Percentiles rank a stretch among this genome's conserved stretches.
These are phyloP conservation scores for Tricholaema leucomelas DNA, from an alignment of 2,113 vertebrate species.

Conservation along the genomic window DNA sequence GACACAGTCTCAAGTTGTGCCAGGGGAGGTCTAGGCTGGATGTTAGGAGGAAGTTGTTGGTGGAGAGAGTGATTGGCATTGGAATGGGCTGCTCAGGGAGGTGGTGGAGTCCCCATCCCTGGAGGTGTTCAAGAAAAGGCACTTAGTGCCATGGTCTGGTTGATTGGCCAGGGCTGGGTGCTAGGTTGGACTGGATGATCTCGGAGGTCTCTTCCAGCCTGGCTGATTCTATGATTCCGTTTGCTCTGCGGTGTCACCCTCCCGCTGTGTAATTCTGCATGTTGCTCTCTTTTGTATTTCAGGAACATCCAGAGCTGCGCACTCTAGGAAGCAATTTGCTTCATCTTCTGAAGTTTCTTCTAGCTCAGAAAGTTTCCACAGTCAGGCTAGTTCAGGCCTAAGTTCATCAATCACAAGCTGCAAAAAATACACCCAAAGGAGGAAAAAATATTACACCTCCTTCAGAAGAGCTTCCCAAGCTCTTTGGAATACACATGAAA, in stretches of 20 bases:
- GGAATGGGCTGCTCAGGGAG: too few relatives aligned
- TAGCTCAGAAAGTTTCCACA: background rate
- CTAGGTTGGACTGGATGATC: too few relatives aligned
- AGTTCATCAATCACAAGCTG: background rate
- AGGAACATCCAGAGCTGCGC: background rate
- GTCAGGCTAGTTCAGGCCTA: background rate
- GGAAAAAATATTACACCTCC: background rate
- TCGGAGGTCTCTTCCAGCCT: too few relatives aligned
- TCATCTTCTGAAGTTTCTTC: background rate
- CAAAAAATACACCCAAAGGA: background rate
- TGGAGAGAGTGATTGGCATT: too few relatives aligned
- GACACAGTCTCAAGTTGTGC: too few relatives aligned
- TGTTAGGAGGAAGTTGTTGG: too few relatives aligned
- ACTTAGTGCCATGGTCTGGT: too few relatives aligned
- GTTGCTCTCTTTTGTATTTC: background rate
- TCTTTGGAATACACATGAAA: background rate
- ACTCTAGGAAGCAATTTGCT: background rate
- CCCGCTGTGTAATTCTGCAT: background rate
- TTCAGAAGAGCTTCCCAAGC: background rate
- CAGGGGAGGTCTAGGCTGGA: too few relatives aligned
- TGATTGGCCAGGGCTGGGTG: too few relatives aligned
- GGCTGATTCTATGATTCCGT: too few relatives aligned
- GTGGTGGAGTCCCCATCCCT: too few relatives aligned
- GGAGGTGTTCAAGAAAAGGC: too few relatives aligned
- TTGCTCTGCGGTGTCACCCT: background rate